These are phyloP conservation scores for Drosophila serrata DNA, from an alignment of 1,140 invertebrate species.

Conservation along the genomic window DNA sequence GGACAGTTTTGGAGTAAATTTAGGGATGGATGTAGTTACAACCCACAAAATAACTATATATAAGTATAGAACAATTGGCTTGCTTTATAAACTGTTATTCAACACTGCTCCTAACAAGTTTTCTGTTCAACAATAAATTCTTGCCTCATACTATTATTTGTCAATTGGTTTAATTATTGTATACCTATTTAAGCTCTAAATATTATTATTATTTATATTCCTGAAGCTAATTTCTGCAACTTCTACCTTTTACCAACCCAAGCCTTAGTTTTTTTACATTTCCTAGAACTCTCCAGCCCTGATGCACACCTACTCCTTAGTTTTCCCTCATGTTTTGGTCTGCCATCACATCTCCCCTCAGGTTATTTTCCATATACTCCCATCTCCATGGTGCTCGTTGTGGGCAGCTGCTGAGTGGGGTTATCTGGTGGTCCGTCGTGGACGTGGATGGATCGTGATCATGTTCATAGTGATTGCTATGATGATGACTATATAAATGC, in stretches of 20 bases:
- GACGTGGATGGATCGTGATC: conserved; percentile 51
- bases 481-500: conserved; percentile 57
- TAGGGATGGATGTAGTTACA: too few species aligned
- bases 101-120: not conserved
- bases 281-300: conserved; percentile 11
- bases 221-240: not conserved
- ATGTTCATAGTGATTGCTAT: conserved; percentile 47
- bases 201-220: not conserved
- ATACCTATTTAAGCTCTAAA: too few species aligned
- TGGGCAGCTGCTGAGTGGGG: conserved; percentile 53
- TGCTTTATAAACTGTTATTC: too few species aligned
- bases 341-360: conserved; percentile 1
- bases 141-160: not conserved
- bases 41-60: too few species aligned
- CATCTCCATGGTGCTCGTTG: conserved; percentile 23
- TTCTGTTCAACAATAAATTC: too few species aligned
- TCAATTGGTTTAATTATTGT: not conserved
- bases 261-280: not conserved
- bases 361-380: conserved; percentile 10
- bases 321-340: not conserved
- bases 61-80: too few species aligned
- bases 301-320: conserved; percentile 22
- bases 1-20: not conserved
- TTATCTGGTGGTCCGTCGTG: conserved; percentile 51
- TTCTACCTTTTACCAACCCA: not conserved